These are phyloP conservation scores for Selene dorsalis DNA, from an alignment of 2,797 vertebrate genomes.

Conservation along the genomic window DNA sequence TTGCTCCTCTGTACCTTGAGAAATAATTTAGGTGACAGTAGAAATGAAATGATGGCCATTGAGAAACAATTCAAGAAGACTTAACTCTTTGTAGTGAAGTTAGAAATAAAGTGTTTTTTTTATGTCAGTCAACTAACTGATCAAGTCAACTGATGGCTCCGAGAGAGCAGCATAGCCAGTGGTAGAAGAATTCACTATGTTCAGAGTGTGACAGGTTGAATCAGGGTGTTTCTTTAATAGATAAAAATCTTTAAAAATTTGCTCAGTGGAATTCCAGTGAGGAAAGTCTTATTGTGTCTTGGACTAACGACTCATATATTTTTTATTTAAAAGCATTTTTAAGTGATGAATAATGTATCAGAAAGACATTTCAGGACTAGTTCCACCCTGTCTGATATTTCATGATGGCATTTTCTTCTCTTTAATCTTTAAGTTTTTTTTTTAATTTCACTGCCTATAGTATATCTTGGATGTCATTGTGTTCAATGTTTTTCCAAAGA, in stretches of 20 bases:
- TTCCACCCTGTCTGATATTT: not conserved
- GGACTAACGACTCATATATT: slow-evolving; percentile 6
- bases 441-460: not conserved
- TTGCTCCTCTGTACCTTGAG: not conserved
- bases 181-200: slow-evolving; percentile 8
- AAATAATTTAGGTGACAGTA: not conserved
- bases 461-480: slow-evolving; percentile 9
- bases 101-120: too few relatives aligned
- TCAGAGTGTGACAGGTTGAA: slow-evolving; percentile 12
- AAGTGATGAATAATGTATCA: slow-evolving; percentile 7
- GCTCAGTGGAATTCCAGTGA: slow-evolving; percentile 8
- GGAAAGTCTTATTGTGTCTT: not conserved
- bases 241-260: slow-evolving; percentile 3
- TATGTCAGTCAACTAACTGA: too few relatives aligned
- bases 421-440: too few relatives aligned
- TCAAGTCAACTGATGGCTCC: too few relatives aligned
- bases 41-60: not conserved
- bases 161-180: not conserved
- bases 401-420: slow-evolving; percentile 5
- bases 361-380: not conserved
- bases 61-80: not conserved
- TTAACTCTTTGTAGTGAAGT: not conserved
- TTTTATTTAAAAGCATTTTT: slow-evolving; percentile 1
- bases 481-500: not conserved
- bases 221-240: not conserved